phyloP scores from a whole-genome alignment of 2,113 vertebrate species.

The Gymnocephalus cernua region DNA sequence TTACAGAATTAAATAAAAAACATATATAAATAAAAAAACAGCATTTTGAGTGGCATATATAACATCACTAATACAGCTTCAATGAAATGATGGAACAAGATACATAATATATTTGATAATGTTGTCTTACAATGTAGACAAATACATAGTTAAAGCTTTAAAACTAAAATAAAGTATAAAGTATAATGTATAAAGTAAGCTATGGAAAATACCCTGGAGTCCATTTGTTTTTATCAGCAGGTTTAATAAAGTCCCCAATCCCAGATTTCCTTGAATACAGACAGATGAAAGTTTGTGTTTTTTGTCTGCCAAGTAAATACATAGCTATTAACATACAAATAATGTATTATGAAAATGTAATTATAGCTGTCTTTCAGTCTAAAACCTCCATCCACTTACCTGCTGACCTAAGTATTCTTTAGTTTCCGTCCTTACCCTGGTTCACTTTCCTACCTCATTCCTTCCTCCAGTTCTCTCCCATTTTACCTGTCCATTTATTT shows the following conservation, averaged over 20 bases:
- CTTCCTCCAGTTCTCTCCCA: constrained; percentile 38
- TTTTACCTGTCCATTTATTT: constrained; percentile 37
- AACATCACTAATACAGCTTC: too few relatives aligned
- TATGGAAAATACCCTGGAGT: constrained; percentile 1
- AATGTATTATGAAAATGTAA: constrained; percentile 75
- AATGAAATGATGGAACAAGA: too few relatives aligned
- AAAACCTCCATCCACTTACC: constrained; percentile 74
- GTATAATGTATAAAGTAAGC: too few relatives aligned
- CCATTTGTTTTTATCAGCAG: constrained; percentile 24
- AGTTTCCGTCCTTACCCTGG: constrained; percentile 36
- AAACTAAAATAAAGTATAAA: too few relatives aligned
- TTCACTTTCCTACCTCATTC: constrained; percentile 54
- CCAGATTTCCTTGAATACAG: constrained; percentile 11
- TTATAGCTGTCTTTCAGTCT: constrained; percentile 72
- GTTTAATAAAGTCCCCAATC: constrained; percentile 17
- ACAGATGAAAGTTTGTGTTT: constrained; percentile 11
- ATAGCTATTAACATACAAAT: constrained; percentile 72
- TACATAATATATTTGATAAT: too few relatives aligned
- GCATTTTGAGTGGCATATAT: too few relatives aligned
- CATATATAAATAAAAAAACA: too few relatives aligned
- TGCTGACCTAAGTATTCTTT: constrained; percentile 74
- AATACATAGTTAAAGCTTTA: too few relatives aligned
- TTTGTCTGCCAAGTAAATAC: constrained; percentile 55
- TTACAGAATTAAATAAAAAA: too few relatives aligned
- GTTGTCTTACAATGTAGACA: too few relatives aligned